Conservation (phyloP, 2,113 vertebrate genomes). For the Rattus rattus region DNA sequence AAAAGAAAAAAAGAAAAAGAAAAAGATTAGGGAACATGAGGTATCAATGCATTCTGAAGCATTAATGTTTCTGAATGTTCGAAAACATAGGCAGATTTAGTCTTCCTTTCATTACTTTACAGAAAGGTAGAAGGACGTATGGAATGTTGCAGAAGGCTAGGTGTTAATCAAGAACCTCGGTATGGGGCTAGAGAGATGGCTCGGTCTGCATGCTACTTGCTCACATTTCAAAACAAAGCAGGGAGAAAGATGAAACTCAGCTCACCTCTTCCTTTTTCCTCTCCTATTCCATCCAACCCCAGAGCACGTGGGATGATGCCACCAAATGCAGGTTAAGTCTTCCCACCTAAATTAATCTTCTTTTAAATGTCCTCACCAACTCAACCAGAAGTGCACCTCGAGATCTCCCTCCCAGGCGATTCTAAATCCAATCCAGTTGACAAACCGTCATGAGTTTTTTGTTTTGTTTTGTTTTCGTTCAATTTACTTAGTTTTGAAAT, state of each 20-base stretch:
- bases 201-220: background rate
- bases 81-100: background rate
- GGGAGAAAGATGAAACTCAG: background rate
- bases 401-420: background rate
- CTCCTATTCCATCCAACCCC: background rate
- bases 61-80: constrained; percentile 26
- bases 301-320: background rate
- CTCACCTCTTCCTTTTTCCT: background rate
- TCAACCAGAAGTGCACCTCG: background rate
- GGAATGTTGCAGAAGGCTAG: background rate
- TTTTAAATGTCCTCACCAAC: background rate
- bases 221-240: background rate
- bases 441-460: background rate
- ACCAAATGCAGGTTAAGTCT: background rate
- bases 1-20: no score
- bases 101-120: background rate
- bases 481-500: background rate
- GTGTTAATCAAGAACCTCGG: background rate
- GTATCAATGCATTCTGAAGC: constrained; percentile 30
- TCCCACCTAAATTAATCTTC: background rate
- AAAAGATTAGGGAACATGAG: background rate
- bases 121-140: background rate
- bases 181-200: no score
- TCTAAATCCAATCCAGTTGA: background rate
- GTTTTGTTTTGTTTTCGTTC: background rate